These are phyloP conservation scores for Sternotherus odoratus DNA, from an alignment of 2,797 vertebrate species.

Conservation along the genomic window DNA sequence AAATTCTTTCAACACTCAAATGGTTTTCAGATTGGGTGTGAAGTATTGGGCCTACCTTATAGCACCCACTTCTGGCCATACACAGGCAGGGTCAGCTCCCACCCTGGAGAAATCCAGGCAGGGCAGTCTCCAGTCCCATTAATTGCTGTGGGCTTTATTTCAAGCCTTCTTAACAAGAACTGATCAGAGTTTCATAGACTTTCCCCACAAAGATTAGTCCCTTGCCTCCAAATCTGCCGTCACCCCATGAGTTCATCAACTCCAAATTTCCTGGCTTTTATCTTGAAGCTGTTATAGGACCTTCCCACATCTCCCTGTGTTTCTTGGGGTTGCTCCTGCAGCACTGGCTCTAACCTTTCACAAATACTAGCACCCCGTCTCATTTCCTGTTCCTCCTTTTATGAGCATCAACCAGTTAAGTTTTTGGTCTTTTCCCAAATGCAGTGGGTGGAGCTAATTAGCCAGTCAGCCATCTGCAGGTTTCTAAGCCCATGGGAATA, in stretches of 20 bases:
- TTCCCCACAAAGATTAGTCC: too few relatives aligned
- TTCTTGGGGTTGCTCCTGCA: neutral
- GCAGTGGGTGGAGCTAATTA: neutral
- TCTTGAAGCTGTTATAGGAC: neutral
- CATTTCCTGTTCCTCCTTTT: neutral
- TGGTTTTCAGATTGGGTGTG: neutral
- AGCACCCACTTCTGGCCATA: neutral
- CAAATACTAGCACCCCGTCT: neutral
- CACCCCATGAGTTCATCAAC: neutral
- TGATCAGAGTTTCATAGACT: neutral
- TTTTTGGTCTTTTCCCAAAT: neutral
- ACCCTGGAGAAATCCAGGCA: neutral
- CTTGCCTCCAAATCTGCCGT: neutral
- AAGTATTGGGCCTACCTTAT: neutral
- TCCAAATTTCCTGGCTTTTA: neutral
- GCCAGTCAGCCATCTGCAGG: neutral
- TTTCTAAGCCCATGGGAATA: neutral
- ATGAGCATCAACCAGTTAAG: neutral
- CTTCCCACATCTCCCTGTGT: neutral
- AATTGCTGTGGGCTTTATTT: neutral
- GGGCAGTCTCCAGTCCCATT: neutral
- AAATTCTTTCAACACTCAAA: constrained; percentile 15
- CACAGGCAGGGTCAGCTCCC: neutral
- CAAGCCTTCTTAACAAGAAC: neutral
- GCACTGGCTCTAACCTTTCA: neutral